Conservation (phyloP, 2,797 vertebrate species). For the Saxicola maurus region DNA sequence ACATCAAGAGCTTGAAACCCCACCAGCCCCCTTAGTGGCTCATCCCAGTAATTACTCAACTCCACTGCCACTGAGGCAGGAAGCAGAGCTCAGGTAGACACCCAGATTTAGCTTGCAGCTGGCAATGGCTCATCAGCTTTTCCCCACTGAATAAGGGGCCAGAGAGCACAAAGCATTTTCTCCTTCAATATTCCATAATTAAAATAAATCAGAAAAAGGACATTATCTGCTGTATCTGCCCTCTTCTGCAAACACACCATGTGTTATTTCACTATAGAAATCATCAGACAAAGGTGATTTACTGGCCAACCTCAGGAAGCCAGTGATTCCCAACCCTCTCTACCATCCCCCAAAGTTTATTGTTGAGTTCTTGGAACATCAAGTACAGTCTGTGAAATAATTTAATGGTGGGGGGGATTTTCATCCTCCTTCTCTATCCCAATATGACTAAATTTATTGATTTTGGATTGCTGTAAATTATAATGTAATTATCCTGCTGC, state of each 20-base stretch:
- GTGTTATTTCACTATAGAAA: background rate
- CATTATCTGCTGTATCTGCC: background rate
- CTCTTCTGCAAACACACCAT: background rate
- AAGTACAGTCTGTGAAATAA: conserved; percentile 44
- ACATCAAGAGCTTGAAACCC: background rate
- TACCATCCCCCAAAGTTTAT: conserved; percentile 16
- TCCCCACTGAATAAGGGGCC: background rate
- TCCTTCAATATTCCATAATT: background rate
- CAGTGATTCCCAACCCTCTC: background rate
- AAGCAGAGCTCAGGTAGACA: background rate
- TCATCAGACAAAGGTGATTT: background rate
- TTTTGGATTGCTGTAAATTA: conserved; percentile 73
- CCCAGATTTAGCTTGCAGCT: background rate
- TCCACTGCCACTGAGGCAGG: background rate
- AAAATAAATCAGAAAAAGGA: background rate
- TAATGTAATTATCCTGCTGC: conserved; percentile 68
- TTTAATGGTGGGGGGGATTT: conserved; percentile 36
- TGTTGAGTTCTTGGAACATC: conserved; percentile 41
- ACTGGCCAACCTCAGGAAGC: background rate
- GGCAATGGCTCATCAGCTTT: background rate
- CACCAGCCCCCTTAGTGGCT: background rate
- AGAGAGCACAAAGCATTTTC: background rate
- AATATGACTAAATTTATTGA: conserved; percentile 70
- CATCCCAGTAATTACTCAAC: background rate
- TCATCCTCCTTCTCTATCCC: conserved; percentile 47